Conservation (phyloP, 1,140 invertebrate species). For the Aphelinus atriplicis region DNA sequence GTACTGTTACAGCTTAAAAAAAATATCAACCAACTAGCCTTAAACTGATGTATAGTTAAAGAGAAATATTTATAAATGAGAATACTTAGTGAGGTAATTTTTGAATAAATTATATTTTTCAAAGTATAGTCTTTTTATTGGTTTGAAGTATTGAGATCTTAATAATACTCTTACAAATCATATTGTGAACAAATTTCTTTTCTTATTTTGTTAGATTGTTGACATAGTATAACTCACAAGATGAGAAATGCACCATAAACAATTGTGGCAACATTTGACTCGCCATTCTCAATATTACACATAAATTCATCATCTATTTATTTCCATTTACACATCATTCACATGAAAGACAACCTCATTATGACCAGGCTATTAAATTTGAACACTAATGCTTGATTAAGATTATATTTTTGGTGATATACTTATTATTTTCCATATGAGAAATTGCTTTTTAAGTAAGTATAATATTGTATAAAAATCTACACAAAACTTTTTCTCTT, state of each 20-base stretch:
- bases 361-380: conserved; percentile 7
- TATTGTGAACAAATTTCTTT: conserved; percentile 3
- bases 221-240: conserved; percentile 25
- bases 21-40: conserved; percentile 30
- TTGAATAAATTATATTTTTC: conserved; percentile 33
- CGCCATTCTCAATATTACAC: neutral
- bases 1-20: conserved; percentile 67
- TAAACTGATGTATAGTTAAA: neutral
- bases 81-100: conserved; percentile 2
- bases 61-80: conserved; percentile 42
- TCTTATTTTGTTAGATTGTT: conserved; percentile 16
- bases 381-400: neutral
- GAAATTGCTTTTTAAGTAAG: neutral
- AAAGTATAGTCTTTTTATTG: conserved; percentile 37
- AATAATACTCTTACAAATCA: conserved; percentile 35
- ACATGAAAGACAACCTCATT: conserved; percentile 2
- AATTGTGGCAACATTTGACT: neutral
- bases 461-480: conserved; percentile 18
- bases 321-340: conserved; percentile 31
- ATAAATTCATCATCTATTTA: conserved; percentile 19
- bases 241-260: conserved; percentile 30
- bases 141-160: conserved; percentile 16
- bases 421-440: neutral
- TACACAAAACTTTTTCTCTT: conserved; percentile 19
- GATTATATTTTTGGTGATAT: conserved; percentile 8